A percentile compares a stretch with the other conserved stretches of the same genome.
Evolutionary conservation across 2,888 invertebrate species (phyloP).

Genomic region (Conomelus anceps): DNA sequence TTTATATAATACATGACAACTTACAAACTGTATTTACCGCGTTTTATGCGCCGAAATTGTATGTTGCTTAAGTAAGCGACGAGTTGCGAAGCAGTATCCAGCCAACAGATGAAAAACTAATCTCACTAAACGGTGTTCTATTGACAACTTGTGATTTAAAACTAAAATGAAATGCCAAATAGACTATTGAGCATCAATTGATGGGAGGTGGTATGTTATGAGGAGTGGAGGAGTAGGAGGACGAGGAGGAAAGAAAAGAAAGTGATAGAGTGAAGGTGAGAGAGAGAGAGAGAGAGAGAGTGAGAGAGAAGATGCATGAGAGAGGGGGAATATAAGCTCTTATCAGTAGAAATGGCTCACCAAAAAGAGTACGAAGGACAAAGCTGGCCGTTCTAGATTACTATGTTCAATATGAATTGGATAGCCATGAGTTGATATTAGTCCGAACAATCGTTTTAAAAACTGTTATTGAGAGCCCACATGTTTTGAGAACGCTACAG

Average conservation of each 20-base stretch:
- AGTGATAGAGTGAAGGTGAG: not conserved
- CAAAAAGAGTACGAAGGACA: not conserved
- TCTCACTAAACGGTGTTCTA: not conserved
- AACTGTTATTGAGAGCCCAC: not conserved
- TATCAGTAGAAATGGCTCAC: not conserved
- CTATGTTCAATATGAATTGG: not conserved
- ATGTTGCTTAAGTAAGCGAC: no score
- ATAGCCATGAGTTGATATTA: not conserved
- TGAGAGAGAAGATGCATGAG: not conserved
- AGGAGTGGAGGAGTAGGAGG: not conserved
- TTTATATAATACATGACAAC: no score
- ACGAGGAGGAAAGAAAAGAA: not conserved
- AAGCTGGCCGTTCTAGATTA: not conserved
- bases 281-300: not conserved
- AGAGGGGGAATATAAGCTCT: not conserved
- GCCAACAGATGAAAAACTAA: not conserved
- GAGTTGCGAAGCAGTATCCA: not conserved
- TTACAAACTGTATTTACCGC: not conserved
- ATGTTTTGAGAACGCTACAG: not conserved
- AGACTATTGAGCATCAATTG: not conserved
- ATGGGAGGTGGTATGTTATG: not conserved
- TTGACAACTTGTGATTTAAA: not conserved
- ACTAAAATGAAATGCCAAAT: not conserved
- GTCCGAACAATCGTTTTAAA: not conserved
- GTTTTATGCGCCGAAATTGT: not conserved